phyloP scores from a whole-genome alignment of 2,797 vertebrate species.

The Staurois parvus region DNA sequence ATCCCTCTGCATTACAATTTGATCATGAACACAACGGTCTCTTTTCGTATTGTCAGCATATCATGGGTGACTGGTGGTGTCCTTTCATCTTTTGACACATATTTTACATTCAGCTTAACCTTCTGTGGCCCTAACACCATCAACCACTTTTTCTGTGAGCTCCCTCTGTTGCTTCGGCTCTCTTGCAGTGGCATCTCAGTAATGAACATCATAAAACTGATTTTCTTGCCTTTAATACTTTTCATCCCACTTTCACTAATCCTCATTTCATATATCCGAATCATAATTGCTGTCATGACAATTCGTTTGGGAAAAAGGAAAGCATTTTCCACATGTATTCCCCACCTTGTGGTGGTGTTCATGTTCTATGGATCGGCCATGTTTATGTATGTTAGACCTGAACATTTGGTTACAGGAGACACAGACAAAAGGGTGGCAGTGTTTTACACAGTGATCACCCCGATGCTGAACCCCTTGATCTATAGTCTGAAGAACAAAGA shows the following conservation, averaged over 20 bases:
- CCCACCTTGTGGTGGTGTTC: constrained; percentile 11
- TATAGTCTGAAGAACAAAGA: neutral
- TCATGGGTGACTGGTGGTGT: neutral
- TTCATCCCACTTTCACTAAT: neutral
- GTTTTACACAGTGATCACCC: neutral
- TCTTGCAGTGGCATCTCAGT: neutral
- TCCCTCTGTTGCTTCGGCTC: neutral
- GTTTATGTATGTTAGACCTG: constrained; percentile 9
- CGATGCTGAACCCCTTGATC: neutral
- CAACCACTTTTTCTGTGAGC: constrained; percentile 15
- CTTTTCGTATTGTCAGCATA: neutral
- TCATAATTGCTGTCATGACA: constrained; percentile 1
- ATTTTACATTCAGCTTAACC: neutral
- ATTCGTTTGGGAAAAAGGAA: neutral
- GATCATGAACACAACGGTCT: neutral
- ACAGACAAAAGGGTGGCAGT: neutral
- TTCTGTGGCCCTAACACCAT: neutral
- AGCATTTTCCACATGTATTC: constrained; percentile 14
- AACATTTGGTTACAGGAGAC: neutral
- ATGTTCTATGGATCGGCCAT: constrained; percentile 25
- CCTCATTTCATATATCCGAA: constrained; percentile 1
- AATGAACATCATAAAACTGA: neutral
- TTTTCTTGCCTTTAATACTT: neutral
- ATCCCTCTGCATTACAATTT: constrained; percentile 8
- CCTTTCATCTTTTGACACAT: neutral